phyloP scores from a whole-genome alignment of 2,888 invertebrate genomes.

The Tetragnatha montana region DNA sequence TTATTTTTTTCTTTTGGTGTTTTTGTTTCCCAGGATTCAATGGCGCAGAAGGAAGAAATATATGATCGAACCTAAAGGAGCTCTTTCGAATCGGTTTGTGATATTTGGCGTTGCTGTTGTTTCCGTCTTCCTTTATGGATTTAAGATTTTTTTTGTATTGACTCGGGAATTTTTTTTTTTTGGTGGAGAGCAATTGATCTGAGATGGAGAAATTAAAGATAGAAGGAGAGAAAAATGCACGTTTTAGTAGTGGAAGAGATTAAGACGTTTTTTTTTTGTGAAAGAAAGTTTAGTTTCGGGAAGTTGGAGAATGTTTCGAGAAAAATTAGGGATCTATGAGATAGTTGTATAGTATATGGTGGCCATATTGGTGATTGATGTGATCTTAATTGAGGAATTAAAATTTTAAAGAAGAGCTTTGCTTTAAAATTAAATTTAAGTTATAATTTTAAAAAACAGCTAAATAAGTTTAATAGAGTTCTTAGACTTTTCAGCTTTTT shows the following conservation, averaged over 20 bases:
- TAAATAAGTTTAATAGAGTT: too few species aligned
- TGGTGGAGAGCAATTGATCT: background rate
- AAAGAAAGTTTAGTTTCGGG: too few species aligned
- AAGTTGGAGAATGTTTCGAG: too few species aligned
- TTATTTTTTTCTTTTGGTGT: slow-evolving; percentile 25
- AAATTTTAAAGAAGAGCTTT: background rate
- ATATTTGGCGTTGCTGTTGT: background rate
- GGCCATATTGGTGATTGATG: background rate
- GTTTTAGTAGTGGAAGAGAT: background rate
- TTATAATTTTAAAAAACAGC: too few species aligned
- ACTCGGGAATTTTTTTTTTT: background rate
- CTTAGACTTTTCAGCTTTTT: too few species aligned
- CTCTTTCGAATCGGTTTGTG: background rate
- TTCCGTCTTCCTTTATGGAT: background rate
- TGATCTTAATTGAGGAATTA: background rate
- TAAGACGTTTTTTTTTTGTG: background rate
- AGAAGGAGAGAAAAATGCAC: background rate
- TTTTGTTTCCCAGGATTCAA: slow-evolving; percentile 22
- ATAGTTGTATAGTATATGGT: background rate
- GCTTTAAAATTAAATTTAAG: too few species aligned
- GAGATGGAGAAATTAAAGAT: background rate
- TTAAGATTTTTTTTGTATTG: background rate
- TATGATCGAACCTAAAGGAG: background rate
- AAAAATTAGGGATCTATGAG: too few species aligned
- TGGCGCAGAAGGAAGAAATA: slow-evolving; percentile 28